Evolutionary conservation across 2,797 vertebrate species (phyloP).

Genomic region (Molossus molossus): DNA sequence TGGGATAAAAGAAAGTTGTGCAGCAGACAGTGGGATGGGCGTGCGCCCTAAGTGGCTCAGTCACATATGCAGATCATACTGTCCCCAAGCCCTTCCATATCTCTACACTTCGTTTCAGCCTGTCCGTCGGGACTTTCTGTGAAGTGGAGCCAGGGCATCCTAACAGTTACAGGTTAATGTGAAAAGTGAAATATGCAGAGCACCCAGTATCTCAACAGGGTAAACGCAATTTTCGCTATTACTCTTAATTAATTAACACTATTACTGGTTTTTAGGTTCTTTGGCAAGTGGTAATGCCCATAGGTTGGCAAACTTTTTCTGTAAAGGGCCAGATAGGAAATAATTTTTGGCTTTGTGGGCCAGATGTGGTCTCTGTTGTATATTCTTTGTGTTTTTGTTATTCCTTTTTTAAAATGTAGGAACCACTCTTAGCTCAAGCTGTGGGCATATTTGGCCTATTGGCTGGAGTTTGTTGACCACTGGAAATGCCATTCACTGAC

Average conservation of each 20-base stretch:
- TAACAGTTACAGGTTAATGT: neutral
- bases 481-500: neutral
- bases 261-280: neutral
- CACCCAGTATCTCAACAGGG: neutral
- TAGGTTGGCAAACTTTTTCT: neutral
- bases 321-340: no score
- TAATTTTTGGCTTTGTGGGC: no score
- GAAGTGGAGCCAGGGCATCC: neutral
- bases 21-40: neutral
- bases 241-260: neutral
- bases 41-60: neutral
- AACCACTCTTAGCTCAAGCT: neutral
- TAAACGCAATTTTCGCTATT: neutral
- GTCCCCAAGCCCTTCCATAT: neutral
- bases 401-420: conserved; percentile 11
- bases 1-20: neutral
- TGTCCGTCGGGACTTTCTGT: neutral
- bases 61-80: neutral
- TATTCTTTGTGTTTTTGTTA: neutral
- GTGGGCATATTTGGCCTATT: neutral
- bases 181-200: neutral
- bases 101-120: neutral
- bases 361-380: no score
- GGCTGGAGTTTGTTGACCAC: neutral
- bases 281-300: neutral